Base-by-base conservation (phyloP, 2,797 vertebrate genomes). In the Lepilemur septentrionalis region DNA sequence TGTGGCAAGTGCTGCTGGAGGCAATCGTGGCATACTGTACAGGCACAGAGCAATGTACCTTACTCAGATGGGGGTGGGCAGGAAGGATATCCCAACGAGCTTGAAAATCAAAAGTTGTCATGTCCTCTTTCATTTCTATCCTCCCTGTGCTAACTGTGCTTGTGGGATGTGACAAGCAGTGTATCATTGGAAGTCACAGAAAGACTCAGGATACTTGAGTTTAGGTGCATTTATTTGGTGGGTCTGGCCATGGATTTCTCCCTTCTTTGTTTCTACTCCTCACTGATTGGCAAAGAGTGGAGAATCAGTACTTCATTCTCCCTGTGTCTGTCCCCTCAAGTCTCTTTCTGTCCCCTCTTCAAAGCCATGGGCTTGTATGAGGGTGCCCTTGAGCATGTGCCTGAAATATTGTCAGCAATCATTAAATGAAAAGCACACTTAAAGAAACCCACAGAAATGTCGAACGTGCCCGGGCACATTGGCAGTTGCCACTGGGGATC, bases 401-500 rank as follows among this genome's bases (percentile, higher is more conserved):
- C 30, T 92, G 15, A 63, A 89, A 52, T 79, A 65, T 89, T 78
- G 30, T 76, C 41, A 81, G 63, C 57, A 81, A 43, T 73, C 38
- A 59, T 46, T 90, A 59, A 67, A 82, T 80, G 76, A 84, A 96
- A 92, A 97, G 18, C 23, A 79, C 35, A 52, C 48, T 52, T 86
- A 69, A 80, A 59, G 73, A 93, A 95, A 90, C 50, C 57, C 84
- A 92, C 95, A 96, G 84, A 94, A 75, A 85, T 96, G 55, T 32
- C 41, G 30, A 94, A 79, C 67, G 0, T 97, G 97, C 94, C 91
- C 65, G 86, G 96, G 86, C 96, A 95, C 79, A 97, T 83, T 93
- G 57, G 78, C 86, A 93, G 63, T 78, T 92, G 84, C 95, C 95
- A 86, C 93, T 72, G 50, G 93, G 91, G 52, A 87, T 92, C 89